Evolutionary conservation across 2,797 vertebrate species (phyloP), one percentile per base, ranked within the genome.

Genomic region (Oreonectes daqikongensis): DNA sequence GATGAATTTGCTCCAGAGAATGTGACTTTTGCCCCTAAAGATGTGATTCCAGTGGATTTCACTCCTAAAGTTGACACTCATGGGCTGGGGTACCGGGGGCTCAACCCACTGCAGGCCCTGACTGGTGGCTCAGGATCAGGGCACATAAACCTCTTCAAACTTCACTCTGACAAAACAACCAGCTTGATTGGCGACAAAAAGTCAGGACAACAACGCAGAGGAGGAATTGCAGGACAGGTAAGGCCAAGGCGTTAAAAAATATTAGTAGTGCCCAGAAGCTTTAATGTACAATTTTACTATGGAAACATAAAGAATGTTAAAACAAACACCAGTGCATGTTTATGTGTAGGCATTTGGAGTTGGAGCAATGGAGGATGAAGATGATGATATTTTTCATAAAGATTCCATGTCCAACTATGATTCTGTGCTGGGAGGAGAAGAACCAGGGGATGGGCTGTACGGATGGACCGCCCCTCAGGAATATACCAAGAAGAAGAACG

Each of bases 401-500:
- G 97, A 99, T 87, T 87, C 91, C 1, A 89, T 98, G 81, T 95
- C 94, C 70, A 95, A 93, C 70, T 99, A 99, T 0, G 97, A 99
- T 83, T 91, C 82, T 0, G 81, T 93, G 63, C 82, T 99, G 69
- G 93, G 93, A 79, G 97, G 94, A 1, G 95, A 97, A 83, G 97
- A 99, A 82, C 94, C 95, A 6, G 97, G 95, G 50, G 96, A 98
- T 50, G 93, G 95, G 0, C 90, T 99, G 12, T 99, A 93, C 50
- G 97, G 97, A 55, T 99, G 97, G 97, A 98, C 97, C 0, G 97
- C 97, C 0, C 97, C 97, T 0, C 92, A 91, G 75, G 93, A 95
- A 46, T 96, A 97, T 85, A 92, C 77, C 75, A 89, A 66, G 35
- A 93, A 89, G 78, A 96, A 90, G 22, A 88, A 26, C 81, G 90